Conservation (phyloP, 1,140 invertebrate species). For the Chelonus insularis region DNA sequence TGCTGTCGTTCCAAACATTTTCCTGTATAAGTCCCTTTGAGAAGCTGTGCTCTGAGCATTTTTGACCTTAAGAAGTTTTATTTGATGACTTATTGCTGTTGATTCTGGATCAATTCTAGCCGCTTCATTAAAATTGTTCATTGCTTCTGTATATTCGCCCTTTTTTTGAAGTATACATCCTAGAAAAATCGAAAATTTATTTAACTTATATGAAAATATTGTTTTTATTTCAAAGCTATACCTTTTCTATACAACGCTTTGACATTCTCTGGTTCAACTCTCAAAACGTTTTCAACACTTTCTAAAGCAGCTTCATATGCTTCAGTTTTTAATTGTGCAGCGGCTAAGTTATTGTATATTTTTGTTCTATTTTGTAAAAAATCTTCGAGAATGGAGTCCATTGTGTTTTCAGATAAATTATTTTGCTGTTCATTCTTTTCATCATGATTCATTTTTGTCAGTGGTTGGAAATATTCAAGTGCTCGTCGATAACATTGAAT, state of each 20-base stretch:
- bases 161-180: constrained; percentile 66
- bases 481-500: constrained; percentile 85
- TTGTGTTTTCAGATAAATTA: constrained; percentile 40
- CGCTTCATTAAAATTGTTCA: constrained; percentile 63
- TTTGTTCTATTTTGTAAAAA: constrained; percentile 78
- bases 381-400: constrained; percentile 63
- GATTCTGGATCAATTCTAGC: constrained; percentile 65
- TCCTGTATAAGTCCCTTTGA: constrained; percentile 68
- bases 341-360: constrained; percentile 88
- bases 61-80: constrained; percentile 64
- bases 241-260: constrained; percentile 90
- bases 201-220: constrained; percentile 22
- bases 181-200: constrained; percentile 36
- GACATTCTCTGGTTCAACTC: constrained; percentile 82
- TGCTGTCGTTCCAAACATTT: constrained; percentile 65
- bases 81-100: constrained; percentile 63
- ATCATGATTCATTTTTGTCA: no score
- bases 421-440: constrained; percentile 41
- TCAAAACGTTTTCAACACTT: constrained; percentile 79
- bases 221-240: constrained; percentile 40
- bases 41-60: constrained; percentile 61
- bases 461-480: constrained; percentile 79
- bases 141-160: constrained; percentile 66
- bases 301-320: constrained; percentile 79
- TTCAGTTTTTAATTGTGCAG: constrained; percentile 83